These are phyloP conservation scores for Meiosimyza decipiens DNA, from an alignment of 2,888 invertebrate species.

Conservation along the genomic window DNA sequence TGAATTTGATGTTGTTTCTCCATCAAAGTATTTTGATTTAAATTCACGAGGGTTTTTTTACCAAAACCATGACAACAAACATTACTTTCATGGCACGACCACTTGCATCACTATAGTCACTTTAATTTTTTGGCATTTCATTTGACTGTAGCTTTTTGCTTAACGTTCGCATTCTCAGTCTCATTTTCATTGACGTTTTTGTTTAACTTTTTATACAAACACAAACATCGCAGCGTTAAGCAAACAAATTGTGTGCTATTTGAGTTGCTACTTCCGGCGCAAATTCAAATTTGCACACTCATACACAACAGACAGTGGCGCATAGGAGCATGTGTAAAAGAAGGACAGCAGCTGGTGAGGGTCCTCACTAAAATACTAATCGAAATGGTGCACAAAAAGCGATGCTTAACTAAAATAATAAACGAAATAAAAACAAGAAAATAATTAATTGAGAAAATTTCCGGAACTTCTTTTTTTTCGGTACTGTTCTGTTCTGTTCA, in stretches of 20 bases:
- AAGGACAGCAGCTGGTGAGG: neutral
- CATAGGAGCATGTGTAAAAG: constrained; percentile 10
- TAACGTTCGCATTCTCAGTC: neutral
- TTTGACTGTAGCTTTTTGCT: neutral
- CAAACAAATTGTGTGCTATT: constrained; percentile 53
- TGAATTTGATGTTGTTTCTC: too few relatives aligned
- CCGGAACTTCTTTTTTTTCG: constrained; percentile 24
- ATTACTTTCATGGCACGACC: too few relatives aligned
- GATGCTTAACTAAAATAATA: constrained; percentile 30
- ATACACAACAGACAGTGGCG: neutral
- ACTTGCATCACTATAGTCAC: too few relatives aligned
- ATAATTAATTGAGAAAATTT: constrained; percentile 48
- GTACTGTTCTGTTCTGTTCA: neutral
- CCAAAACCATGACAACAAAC: too few relatives aligned
- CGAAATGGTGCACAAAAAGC: constrained; percentile 1
- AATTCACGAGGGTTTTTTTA: too few relatives aligned
- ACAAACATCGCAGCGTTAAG: constrained; percentile 29
- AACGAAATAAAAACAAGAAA: constrained; percentile 42
- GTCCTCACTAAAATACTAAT: neutral
- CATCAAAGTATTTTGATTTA: too few relatives aligned
- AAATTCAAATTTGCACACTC: constrained; percentile 49
- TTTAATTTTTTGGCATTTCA: too few relatives aligned
- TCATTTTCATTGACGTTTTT: neutral
- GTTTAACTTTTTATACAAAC: constrained; percentile 3
- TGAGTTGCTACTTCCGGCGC: constrained; percentile 50